These are phyloP conservation scores for Plestiodon gilberti DNA, from an alignment of 2,113 vertebrate species.

Conservation along the genomic window DNA sequence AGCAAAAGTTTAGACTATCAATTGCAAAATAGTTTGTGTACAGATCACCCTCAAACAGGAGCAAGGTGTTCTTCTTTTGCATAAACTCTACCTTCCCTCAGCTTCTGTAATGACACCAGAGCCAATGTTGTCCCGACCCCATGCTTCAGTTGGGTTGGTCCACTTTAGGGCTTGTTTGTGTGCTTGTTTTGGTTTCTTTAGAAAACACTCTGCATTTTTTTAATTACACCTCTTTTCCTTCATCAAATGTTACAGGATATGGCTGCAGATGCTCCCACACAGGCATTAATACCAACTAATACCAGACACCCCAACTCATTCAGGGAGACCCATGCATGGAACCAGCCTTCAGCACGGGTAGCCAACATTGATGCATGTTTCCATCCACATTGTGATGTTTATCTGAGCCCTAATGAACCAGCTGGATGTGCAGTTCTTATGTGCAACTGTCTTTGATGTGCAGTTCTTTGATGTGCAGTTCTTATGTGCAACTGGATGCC, in stretches of 20 bases:
- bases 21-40: not conserved
- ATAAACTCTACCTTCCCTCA: not conserved
- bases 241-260: not conserved
- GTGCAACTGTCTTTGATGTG: too few relatives aligned
- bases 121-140: not conserved
- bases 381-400: not conserved
- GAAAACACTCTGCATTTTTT: not conserved
- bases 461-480: too few relatives aligned
- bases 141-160: too few relatives aligned
- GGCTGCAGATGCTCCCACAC: not conserved
- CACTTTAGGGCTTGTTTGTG: too few relatives aligned
- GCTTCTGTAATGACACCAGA: not conserved
- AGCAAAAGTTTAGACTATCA: not conserved
- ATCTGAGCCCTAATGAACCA: not conserved
- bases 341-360: not conserved
- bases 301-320: not conserved
- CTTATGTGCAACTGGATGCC: too few relatives aligned
- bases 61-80: not conserved
- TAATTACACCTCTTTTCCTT: not conserved
- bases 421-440: too few relatives aligned
- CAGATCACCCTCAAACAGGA: not conserved
- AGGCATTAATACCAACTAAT: too few relatives aligned
- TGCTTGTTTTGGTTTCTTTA: not conserved
- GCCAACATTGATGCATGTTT: not conserved
- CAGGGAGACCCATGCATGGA: not conserved